Conservation (phyloP, 2,797 vertebrate species). For the Chromis chromis region DNA sequence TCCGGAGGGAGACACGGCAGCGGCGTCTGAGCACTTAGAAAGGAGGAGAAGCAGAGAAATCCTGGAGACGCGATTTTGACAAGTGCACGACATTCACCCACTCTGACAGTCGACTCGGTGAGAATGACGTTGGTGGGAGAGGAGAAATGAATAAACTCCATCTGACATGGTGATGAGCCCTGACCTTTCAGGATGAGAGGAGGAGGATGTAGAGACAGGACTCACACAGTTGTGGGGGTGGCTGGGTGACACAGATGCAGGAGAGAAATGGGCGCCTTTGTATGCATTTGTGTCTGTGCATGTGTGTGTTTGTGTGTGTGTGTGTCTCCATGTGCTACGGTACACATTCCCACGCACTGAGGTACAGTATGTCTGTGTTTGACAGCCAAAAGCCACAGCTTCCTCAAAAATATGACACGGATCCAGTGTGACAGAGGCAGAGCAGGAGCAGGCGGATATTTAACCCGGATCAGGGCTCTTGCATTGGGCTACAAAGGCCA, state of each 20-base stretch:
- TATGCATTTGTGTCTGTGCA: conserved; percentile 18
- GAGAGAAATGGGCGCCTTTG: conserved; percentile 29
- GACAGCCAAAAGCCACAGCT: conserved; percentile 28
- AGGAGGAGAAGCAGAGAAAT: conserved; percentile 34
- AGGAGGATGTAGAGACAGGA: conserved; percentile 55
- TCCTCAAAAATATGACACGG: conserved; percentile 28
- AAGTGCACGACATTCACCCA: conserved; percentile 53
- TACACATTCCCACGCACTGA: conserved; percentile 6
- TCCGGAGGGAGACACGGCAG: conserved; percentile 16
- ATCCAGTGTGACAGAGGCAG: conserved; percentile 2
- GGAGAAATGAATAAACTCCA: conserved; percentile 71
- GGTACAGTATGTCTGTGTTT: conserved; percentile 25
- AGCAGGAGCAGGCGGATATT: conserved; percentile 6
- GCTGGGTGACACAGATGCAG: conserved; percentile 55
- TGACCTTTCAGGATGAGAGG: conserved; percentile 76
- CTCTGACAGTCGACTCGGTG: conserved; percentile 61
- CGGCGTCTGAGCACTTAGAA: conserved; percentile 3
- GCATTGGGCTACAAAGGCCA: conserved; percentile 14
- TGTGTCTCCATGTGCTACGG: not conserved
- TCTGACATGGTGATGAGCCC: conserved; percentile 73
- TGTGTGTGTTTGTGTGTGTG: conserved; percentile 22
- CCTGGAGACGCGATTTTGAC: conserved; percentile 47
- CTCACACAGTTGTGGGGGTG: conserved; percentile 43
- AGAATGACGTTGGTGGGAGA: conserved; percentile 62
- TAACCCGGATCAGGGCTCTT: conserved; percentile 19